phyloP scores from a whole-genome alignment of 2,888 invertebrate genomes.

The Noctuana brunneofusca region DNA sequence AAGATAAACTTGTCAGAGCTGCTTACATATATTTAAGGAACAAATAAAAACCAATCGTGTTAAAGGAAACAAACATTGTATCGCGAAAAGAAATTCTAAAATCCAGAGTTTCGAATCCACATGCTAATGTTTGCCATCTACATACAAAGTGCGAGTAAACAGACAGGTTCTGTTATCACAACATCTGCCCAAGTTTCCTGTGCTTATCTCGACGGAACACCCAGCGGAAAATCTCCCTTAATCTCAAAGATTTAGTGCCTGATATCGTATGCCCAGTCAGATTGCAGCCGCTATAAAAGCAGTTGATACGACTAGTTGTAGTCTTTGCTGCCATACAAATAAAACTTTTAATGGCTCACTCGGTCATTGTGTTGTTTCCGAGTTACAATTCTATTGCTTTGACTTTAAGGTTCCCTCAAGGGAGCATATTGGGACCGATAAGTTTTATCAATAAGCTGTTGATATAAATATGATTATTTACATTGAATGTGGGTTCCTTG shows the following conservation, averaged over 20 bases:
- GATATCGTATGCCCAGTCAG: slow-evolving; percentile 21
- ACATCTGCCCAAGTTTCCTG: slow-evolving; percentile 36
- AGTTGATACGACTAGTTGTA: slow-evolving; percentile 30
- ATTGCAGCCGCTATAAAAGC: slow-evolving; percentile 21
- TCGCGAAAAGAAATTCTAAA: slow-evolving; percentile 34
- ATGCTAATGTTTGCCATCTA: slow-evolving; percentile 33
- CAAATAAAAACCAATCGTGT: slow-evolving; percentile 22
- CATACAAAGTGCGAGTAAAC: slow-evolving; percentile 34
- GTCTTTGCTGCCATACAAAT: slow-evolving; percentile 32
- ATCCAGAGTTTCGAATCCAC: slow-evolving; percentile 31
- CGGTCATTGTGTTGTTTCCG: slow-evolving; percentile 18
- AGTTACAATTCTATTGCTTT: slow-evolving; percentile 21
- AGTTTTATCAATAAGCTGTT: slow-evolving; percentile 32
- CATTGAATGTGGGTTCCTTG: slow-evolving; percentile 21
- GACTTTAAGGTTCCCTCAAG: slow-evolving; percentile 19
- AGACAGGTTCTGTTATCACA: slow-evolving; percentile 35
- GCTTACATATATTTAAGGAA: slow-evolving; percentile 19
- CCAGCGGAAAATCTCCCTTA: slow-evolving; percentile 32
- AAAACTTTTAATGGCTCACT: slow-evolving; percentile 30
- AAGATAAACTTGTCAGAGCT: slow-evolving; percentile 20
- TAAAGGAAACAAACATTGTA: slow-evolving; percentile 24
- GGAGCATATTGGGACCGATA: slow-evolving; percentile 19
- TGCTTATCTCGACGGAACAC: slow-evolving; percentile 29
- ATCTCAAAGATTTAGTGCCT: slow-evolving; percentile 22
- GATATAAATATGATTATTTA: slow-evolving; percentile 31